A percentile compares a stretch with the other conserved stretches of the same genome.
Conservation (phyloP, 1,140 invertebrate species). For the Pectinophora gossypiella region DNA sequence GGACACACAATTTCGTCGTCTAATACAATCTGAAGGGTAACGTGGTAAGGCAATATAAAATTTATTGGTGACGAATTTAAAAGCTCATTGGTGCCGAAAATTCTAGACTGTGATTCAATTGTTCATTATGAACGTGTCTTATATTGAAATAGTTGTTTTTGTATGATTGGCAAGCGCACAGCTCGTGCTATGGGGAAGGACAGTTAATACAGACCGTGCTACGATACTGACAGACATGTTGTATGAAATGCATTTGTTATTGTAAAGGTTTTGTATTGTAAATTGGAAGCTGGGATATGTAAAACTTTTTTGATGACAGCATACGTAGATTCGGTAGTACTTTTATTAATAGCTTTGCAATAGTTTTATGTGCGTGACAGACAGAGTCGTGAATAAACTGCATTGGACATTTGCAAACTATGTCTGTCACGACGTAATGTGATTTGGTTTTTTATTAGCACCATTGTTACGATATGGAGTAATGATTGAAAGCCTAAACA, state of each 20-base stretch:
- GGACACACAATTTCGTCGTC: conserved; percentile 37
- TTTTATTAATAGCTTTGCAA: conserved; percentile 62
- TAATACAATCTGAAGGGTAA: conserved; percentile 28
- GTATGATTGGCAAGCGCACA: conserved; percentile 63
- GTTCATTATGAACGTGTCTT: conserved; percentile 73
- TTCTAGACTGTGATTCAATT: conserved; percentile 74
- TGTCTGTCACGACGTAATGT: conserved; percentile 38
- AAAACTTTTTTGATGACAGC: conserved; percentile 48
- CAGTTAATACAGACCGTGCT: conserved; percentile 26
- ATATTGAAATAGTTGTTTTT: conserved; percentile 74
- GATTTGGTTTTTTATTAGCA: conserved; percentile 51
- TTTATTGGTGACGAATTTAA: conserved; percentile 67
- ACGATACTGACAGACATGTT: conserved; percentile 40
- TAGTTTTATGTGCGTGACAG: conserved; percentile 25
- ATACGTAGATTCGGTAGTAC: conserved; percentile 52
- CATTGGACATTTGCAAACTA: conserved; percentile 5
- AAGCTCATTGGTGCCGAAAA: conserved; percentile 71
- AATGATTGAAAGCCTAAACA: conserved; percentile 73
- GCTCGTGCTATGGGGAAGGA: conserved; percentile 36
- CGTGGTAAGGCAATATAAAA: conserved; percentile 34
- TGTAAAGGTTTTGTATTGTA: conserved; percentile 30
- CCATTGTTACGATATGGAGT: conserved; percentile 67
- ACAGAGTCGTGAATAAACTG: neutral
- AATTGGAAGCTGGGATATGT: conserved; percentile 30
- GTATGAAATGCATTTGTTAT: conserved; percentile 60